Base-by-base conservation (phyloP, 37 sponge, comb jelly and placozoan genomes). In the Cladorhizidae sp. region DNA sequence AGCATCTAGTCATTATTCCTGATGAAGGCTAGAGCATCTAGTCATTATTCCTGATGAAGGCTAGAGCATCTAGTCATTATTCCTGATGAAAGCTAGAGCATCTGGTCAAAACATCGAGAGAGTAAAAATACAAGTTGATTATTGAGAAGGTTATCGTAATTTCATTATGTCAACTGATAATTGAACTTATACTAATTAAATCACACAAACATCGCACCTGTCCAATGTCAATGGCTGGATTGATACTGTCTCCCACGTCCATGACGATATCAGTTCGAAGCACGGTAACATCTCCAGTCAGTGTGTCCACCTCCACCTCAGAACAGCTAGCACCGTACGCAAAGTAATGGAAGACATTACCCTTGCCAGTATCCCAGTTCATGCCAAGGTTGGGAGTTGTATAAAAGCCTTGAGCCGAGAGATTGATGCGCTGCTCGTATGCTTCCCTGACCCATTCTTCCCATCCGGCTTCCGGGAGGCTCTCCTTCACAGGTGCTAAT, bases 151-250 rank as follows among this genome's bases (percentile, higher is more conserved):
- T n/a, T n/a, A n/a, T n/a, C n/a, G n/a, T n/a, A n/a, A n/a, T n/a
- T n/a, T n/a, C n/a, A n/a, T n/a, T n/a, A n/a, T n/a, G n/a, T n/a
- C n/a, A n/a, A n/a, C 29, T 26, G 39, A 21, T 51, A 52, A 21
- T 14, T 35, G 3, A 7, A 71, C 23, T 73, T 6, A 21, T 45
- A 45, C 2, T 33, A 65, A 65, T 31, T 65, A 32, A 32, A 65
- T 36, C 2, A 35, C 31, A 65, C 9, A 12, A 33, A 65, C 3
- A 58, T 5, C 57, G 12, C 23, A 90, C 79, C 77, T 94, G 95
- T 26, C 95, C 95, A 26, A 94, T 91, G 67, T 94, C 95, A 64
- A 94, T 85, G 54, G 89, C 92, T 20, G 95, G 95, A 43, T 94
- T 94, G 58, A 94, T 59, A 67, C 95, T 94, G 57, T 91, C 72